Evolutionary conservation across 2,797 vertebrate species (phyloP).

Genomic region (Hapalemur alaotrensis): DNA sequence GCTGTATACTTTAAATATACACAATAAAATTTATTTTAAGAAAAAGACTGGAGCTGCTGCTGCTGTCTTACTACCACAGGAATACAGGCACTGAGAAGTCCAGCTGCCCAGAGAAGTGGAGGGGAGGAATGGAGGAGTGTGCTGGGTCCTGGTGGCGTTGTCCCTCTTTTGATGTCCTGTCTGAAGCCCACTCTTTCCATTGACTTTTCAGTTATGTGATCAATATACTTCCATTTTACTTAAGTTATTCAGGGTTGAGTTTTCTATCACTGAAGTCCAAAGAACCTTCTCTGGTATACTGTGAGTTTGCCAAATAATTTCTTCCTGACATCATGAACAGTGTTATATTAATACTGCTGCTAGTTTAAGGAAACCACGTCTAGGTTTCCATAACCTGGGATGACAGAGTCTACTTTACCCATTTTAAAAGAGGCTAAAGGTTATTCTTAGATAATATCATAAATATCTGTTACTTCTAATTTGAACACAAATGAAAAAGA

Average conservation of each 20-base stretch:
- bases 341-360: neutral
- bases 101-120: neutral
- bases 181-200: neutral
- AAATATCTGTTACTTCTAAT: neutral
- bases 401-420: neutral
- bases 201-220: neutral
- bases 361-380: neutral
- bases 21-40: neutral
- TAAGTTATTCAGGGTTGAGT: neutral
- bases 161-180: neutral
- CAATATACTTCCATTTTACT: neutral
- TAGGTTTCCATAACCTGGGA: neutral
- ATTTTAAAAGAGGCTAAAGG: neutral
- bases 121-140: neutral
- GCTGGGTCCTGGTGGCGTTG: neutral
- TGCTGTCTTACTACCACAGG: neutral
- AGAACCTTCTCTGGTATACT: neutral
- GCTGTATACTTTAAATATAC: neutral
- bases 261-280: neutral
- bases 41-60: neutral
- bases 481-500: neutral
- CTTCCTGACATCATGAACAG: neutral
- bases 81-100: neutral
- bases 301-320: neutral
- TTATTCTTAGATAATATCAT: slow-evolving; percentile 6